Conservation (phyloP, 2,113 vertebrate species). For the Podilymbus podiceps region DNA sequence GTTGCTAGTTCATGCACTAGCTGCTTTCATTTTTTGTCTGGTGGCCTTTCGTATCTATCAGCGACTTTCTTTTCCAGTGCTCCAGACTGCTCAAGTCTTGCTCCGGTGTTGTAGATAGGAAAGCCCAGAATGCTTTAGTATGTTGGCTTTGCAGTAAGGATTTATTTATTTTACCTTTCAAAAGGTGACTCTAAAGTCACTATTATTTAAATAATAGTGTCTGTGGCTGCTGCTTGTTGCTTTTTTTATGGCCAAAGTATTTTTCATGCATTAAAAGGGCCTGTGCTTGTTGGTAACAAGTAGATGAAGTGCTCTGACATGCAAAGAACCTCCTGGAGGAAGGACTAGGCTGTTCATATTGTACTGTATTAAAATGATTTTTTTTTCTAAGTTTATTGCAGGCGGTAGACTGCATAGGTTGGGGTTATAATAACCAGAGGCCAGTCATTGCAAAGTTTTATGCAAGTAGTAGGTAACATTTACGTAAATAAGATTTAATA, state of each 20-base stretch:
- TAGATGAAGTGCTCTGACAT: background rate
- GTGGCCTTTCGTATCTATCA: background rate
- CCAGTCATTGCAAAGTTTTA: background rate
- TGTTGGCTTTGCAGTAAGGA: background rate
- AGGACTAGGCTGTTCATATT: background rate
- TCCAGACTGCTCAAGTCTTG: background rate
- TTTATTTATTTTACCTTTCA: constrained; percentile 36
- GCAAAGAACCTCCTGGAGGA: background rate
- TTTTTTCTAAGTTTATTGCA: background rate
- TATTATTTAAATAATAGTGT: constrained; percentile 17
- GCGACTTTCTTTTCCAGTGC: background rate
- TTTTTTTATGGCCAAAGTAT: constrained; percentile 3
- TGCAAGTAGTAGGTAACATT: background rate
- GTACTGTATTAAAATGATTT: background rate
- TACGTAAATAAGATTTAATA: background rate
- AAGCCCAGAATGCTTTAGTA: background rate
- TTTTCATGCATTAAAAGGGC: background rate
- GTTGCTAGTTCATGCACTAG: background rate
- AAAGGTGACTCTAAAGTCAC: constrained; percentile 24
- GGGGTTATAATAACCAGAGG: background rate
- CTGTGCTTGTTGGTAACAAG: background rate
- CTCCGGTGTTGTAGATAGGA: background rate
- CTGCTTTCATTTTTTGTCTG: constrained; percentile 24
- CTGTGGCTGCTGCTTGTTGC: constrained; percentile 21
- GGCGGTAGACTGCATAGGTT: background rate